phyloP scores from a whole-genome alignment of 2,113 vertebrate genomes.

The Anoura caudifer region DNA sequence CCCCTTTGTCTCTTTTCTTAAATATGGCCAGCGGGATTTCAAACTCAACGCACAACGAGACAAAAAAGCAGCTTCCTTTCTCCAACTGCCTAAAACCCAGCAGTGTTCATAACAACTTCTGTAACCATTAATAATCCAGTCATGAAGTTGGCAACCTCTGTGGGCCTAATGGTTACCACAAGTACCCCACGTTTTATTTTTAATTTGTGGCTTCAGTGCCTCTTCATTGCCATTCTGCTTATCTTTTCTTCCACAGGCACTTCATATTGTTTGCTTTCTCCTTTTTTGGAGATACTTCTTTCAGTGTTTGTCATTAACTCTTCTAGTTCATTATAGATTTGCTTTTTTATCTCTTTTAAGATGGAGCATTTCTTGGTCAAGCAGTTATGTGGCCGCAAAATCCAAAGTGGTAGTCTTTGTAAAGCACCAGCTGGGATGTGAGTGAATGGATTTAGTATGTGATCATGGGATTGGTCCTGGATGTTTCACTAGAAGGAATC shows the following conservation, averaged over 20 bases:
- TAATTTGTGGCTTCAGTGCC: neutral
- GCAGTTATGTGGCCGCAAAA: neutral
- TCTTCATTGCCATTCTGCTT: neutral
- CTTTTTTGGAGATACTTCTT: neutral
- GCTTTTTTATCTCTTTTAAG: neutral
- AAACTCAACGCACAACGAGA: neutral
- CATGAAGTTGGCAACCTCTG: no score
- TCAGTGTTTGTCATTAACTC: neutral
- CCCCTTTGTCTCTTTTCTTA: neutral
- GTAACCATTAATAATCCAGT: neutral
- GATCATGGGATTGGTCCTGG: neutral
- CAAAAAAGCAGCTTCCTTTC: neutral
- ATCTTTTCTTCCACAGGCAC: neutral
- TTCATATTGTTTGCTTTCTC: neutral
- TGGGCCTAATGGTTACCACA: rapidly evolving
- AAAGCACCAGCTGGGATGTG: neutral
- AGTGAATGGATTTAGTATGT: neutral
- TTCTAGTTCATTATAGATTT: neutral
- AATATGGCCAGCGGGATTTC: neutral
- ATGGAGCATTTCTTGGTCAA: neutral
- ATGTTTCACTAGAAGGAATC: neutral
- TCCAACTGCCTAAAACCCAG: neutral
- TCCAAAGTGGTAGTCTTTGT: neutral
- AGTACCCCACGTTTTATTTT: neutral
- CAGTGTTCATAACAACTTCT: neutral